Evolutionary conservation across 2,113 vertebrate genomes (phyloP), one percentile per base, ranked within the genome.

Genomic region (Myrmecophaga tridactyla): DNA sequence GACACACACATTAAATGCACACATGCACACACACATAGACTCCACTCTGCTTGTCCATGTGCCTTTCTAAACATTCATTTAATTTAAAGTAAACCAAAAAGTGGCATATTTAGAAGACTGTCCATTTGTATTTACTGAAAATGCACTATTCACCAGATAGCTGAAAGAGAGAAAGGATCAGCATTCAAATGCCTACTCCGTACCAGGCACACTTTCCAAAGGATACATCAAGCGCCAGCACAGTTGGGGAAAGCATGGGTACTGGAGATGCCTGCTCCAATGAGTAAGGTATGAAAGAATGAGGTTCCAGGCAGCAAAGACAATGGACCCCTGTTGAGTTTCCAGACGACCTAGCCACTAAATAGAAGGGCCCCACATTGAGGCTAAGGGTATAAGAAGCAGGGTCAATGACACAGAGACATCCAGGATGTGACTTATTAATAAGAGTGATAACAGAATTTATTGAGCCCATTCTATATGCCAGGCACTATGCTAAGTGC

Each of bases 1-100:
- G 5, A 88, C 29, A 21, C 14, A 67, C 12, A 10, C 31, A 13
- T 21, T 4, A 86, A 93, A 90, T 20, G 58, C 14, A 92, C 14
- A 65, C 7, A 58, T 7, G 81, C 25, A 81, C 20, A 51, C 12
- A 48, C 6, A n/a, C n/a, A n/a, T n/a, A n/a, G n/a, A 77, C 27
- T 46, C 29, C 53, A 36, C 18, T 92, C 60, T 82, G 58, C n/a
- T 95, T 92, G 75, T 72, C 41, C 23, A 2, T 10, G 12, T 90
- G 39, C n/a, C 60, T 85, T 89, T 12, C 56, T 63, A 70, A 82
- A 58, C 76, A 36, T 43, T 36, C 48, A 36, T 13, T 80, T n/a
- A 94, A 94, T 89, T 81, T 87, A 82, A 95, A 20, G 41, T 27
- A 62, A 94, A 90, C 88, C 69, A 80, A 56, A 93, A 86, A 92